Evolutionary conservation across 2,113 vertebrate species (phyloP).

Genomic region (Anthoscopus minutus): DNA sequence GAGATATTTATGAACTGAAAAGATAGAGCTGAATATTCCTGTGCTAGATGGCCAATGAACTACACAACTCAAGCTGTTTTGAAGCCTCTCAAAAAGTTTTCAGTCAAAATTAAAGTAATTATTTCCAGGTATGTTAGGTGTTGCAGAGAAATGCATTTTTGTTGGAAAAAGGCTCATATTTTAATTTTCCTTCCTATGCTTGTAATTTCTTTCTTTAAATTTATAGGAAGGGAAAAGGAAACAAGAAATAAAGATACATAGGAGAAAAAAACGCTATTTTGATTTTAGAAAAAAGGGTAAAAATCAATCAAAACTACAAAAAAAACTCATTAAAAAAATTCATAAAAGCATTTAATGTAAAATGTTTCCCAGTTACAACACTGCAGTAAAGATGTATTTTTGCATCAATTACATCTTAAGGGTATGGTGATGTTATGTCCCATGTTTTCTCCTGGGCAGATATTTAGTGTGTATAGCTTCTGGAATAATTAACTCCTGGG

Average conservation of each 20-base stretch:
- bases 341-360: not conserved
- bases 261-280: not conserved
- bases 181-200: not conserved
- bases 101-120: not conserved
- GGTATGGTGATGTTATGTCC: accelerated
- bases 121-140: not conserved
- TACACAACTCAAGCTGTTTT: accelerated
- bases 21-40: not conserved
- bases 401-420: not conserved
- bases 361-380: accelerated
- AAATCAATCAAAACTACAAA: not conserved
- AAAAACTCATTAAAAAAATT: accelerated
- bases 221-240: not conserved
- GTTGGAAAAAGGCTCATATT: not conserved
- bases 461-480: not conserved
- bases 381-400: not conserved
- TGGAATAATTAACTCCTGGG: not conserved
- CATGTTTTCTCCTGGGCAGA: not conserved
- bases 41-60: not conserved
- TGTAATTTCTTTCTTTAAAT: not conserved
- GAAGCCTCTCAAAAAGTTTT: not conserved
- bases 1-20: not conserved
- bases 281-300: not conserved
- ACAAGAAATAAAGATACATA: not conserved
- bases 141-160: not conserved